Base-by-base conservation (phyloP, 2,113 vertebrate species). In the Nerophis ophidion region DNA sequence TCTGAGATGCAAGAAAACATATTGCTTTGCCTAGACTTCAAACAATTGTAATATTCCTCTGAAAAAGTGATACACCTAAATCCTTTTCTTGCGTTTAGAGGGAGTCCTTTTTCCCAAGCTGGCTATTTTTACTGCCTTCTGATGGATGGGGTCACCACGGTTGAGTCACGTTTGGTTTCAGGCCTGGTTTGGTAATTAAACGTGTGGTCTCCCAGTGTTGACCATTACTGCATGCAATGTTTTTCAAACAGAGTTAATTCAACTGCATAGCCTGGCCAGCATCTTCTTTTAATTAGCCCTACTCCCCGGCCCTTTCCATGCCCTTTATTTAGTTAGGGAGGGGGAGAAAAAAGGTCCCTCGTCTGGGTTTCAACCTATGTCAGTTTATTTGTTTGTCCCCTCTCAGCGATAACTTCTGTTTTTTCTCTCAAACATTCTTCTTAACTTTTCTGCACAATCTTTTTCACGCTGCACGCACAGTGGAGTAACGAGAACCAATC, bases 401-500 rank as follows among this genome's bases (percentile, higher is more conserved):
- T 75, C 63, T 58, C 71, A 74, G 42, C 64, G 55, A 72, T 50
- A 7, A 65, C 66, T 74, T 72, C 75, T 79, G 60, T 74, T 73
- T 78, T 82, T 61, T 66, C 60, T 79, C 73, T 74, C 47, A 50
- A 58, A 35, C 60, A 51, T 49, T 26, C 63, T 7, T 57, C 58
- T 74, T 57, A 68, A 44, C 42, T 15, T 66, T 19, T 74, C 13
- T 68, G 63, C 74, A 63, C 59, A 60, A 57, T 47, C 54, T 51
- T 44, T 63, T 58, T 69, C 60, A 7, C 42, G 47, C 40, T 45
- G 51, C 57, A 9, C 61, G 14, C 46, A 67, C 83, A 99, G 97
- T 99, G 97, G 97, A 98, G 91, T 80, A 95, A 95, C n/a, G 80
- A 89, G 49, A 91, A 94, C 86, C 95, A 98, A 82, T 93, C 93